Base-by-base conservation (phyloP, 2,888 invertebrate species). In the Ophion ellenae region DNA sequence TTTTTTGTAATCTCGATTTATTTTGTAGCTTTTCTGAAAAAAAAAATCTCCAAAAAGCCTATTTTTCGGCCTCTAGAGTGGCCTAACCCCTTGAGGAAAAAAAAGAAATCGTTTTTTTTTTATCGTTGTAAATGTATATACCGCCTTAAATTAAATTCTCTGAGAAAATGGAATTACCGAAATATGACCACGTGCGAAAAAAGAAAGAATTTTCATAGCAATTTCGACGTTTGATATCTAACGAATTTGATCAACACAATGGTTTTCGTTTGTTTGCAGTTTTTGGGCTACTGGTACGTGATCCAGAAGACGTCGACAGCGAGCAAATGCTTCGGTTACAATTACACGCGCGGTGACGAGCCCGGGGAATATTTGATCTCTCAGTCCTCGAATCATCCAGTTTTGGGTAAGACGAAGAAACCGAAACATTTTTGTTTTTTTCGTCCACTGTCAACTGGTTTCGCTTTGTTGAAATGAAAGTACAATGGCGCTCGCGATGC, bases 281-380 rank as follows among this genome's bases (percentile, higher is more conserved):
- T 97, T 94, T 94, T 97, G 83, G 97, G 97, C 0, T 94, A 96
- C 20, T 98, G 97, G 97, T 97, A 97, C 93, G 97, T 97, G 17
- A 96, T 97, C 61, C 97, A 97, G 94, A 97, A 97, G 94, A 97
- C 97, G 1, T 96, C 97, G 9, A 97, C 97, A 0, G 97, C 96
- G 0, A 97, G 97, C 80, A 95, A 96, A 90, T 98, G 97, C 94
- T 95, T 97, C 90, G 96, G 96, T 1, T 97, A 97, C 94, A 97
- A 97, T 94, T 97, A 97, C 94, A 97, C 96, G 0, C 94, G 94
- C 87, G 96, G 96, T 0, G 95, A 95, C 1, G 97, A 97, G 91
- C 97, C 97, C 0, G 96, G 96, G 17, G 95, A 96, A 89, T 97
- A 97, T 90, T 93, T 95, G 87, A 93, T 97, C 84, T 96, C 97